Conservation (phyloP, 2,797 vertebrate species). For the Argya squamiceps region DNA sequence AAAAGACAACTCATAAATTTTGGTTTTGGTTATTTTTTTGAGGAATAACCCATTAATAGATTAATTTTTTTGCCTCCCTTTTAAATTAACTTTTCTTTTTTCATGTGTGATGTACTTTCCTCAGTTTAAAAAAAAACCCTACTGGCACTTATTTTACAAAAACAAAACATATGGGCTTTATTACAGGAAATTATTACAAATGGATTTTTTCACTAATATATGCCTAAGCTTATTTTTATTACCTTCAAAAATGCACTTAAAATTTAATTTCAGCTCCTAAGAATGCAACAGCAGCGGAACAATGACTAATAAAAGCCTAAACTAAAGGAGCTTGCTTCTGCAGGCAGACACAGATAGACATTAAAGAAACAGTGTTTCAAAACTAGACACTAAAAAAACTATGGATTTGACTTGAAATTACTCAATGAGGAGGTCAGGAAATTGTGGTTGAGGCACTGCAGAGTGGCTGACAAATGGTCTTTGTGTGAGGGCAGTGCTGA, state of each 20-base stretch:
- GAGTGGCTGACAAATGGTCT: background rate
- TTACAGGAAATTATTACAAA: slow-evolving; percentile 57
- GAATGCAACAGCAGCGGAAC: background rate
- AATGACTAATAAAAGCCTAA: background rate
- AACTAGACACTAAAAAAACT: background rate
- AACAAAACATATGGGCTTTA: slow-evolving; percentile 31
- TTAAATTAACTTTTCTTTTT: background rate
- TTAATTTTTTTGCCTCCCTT: background rate
- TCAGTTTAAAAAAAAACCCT: background rate
- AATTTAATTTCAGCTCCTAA: slow-evolving; percentile 50
- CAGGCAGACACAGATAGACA: background rate
- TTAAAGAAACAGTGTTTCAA: background rate
- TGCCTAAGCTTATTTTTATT: slow-evolving; percentile 61
- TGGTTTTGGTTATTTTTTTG: background rate
- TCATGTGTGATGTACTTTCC: background rate
- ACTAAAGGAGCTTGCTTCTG: background rate
- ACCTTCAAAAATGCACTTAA: slow-evolving; percentile 50
- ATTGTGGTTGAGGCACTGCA: background rate
- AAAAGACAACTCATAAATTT: background rate
- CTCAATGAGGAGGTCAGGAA: slow-evolving; percentile 25
- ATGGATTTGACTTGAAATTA: background rate
- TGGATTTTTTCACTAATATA: slow-evolving; percentile 32
- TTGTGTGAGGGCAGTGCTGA: background rate
- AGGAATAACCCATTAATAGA: background rate
- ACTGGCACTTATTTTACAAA: slow-evolving; percentile 2